These are phyloP conservation scores for Xenopus tropicalis DNA, from an alignment of 2,113 vertebrate species.

Conservation along the genomic window UCB_Xtro_10.0 CM004444.2:104276001-104276500, in stretches of 20 bases:
- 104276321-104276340: slow-evolving; percentile 36
- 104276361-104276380: slow-evolving; percentile 7
- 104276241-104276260: slow-evolving; percentile 44
- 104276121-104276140: not conserved
- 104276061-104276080: too few relatives aligned
- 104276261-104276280: slow-evolving; percentile 33
- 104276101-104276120: slow-evolving; percentile 13
- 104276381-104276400: not conserved
- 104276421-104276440: not conserved
- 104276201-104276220: slow-evolving; percentile 35
- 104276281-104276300: slow-evolving; percentile 27
- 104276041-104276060: too few relatives aligned
- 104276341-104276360: slow-evolving; percentile 16
- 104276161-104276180: slow-evolving; percentile 6
- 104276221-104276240: slow-evolving; percentile 22
- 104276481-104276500: too few relatives aligned
- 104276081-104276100: too few relatives aligned
- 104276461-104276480: not conserved
- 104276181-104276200: not conserved
- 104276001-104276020: too few relatives aligned
- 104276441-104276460: not conserved
- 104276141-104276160: slow-evolving; percentile 7
- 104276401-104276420: not conserved
- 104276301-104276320: slow-evolving; percentile 15
- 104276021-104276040: too few relatives aligned